A percentile compares a stretch with the other conserved stretches of the same genome.
phyloP scores from a whole-genome alignment of 2,797 vertebrate species.

The Zenarchopterus dispar region DNA sequence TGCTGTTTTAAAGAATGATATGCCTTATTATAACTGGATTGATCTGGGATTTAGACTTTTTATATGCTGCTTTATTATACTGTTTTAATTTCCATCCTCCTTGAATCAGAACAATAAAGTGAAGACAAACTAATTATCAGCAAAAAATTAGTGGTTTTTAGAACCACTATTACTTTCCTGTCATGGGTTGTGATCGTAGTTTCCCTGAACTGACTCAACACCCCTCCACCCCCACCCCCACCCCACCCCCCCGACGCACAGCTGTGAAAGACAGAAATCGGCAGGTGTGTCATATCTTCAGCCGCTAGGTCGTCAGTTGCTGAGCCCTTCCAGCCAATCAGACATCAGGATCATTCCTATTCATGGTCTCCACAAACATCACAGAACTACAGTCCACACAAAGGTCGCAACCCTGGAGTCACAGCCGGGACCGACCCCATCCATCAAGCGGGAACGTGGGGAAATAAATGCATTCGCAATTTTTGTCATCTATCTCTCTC shows the following conservation, averaged over 20 bases:
- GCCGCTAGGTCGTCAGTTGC: conserved; percentile 38
- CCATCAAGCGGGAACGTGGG: conserved; percentile 55
- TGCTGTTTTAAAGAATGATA: too few relatives aligned
- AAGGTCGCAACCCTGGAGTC: conserved; percentile 44
- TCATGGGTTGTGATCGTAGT: conserved; percentile 27
- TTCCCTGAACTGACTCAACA: conserved; percentile 57
- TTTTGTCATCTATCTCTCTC: conserved; percentile 41
- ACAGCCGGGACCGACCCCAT: conserved; percentile 25
- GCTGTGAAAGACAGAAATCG: conserved; percentile 68
- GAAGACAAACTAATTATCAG: too few relatives aligned
- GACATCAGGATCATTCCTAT: conserved; percentile 16
- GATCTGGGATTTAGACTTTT: too few relatives aligned
- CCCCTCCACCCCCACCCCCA: too few relatives aligned
- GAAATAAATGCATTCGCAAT: conserved; percentile 43
- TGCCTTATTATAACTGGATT: too few relatives aligned
- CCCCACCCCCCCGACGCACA: conserved; percentile 34
- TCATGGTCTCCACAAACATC: conserved; percentile 17
- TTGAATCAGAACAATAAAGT: too few relatives aligned
- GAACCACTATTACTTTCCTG: not conserved
- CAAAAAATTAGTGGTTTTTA: too few relatives aligned
- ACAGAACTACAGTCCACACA: conserved; percentile 33
- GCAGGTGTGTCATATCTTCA: conserved; percentile 73
- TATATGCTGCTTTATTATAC: too few relatives aligned
- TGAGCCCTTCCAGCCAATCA: conserved; percentile 48
- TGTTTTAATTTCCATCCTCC: too few relatives aligned